A percentile compares a stretch with the other conserved stretches of the same genome.
Evolutionary conservation across 1,140 invertebrate species (phyloP).

Genomic region (Saccostrea glomerata): DNA sequence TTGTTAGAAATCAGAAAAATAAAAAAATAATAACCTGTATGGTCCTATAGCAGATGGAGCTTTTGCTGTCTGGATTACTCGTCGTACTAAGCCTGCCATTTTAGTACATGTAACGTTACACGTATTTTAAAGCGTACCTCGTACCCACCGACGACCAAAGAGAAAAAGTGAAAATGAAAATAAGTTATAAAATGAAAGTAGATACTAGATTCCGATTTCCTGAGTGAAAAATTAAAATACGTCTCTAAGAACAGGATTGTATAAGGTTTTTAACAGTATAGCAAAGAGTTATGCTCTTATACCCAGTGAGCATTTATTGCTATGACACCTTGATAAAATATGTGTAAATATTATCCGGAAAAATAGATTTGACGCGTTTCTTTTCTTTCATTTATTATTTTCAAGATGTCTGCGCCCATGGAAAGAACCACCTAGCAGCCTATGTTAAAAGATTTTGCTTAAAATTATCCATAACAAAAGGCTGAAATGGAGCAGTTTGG

Average conservation of each 20-base stretch:
- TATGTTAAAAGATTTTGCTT: not conserved
- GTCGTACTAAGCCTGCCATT: conserved; percentile 71
- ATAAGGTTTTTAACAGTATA: not conserved
- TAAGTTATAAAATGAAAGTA: not conserved
- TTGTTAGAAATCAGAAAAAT: not conserved
- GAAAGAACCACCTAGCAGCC: not conserved
- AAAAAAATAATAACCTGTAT: conserved; percentile 83
- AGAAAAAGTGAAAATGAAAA: not conserved
- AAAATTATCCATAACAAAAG: not conserved
- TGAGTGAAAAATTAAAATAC: not conserved
- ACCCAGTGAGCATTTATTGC: no score
- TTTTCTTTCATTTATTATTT: conserved; percentile 18
- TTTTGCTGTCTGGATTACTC: conserved; percentile 77
- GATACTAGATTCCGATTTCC: not conserved
- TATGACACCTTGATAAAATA: no score
- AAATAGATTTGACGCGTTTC: not conserved
- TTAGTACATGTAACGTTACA: not conserved
- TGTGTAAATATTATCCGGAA: no score
- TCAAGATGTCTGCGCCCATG: conserved; percentile 60
- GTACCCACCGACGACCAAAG: not conserved
- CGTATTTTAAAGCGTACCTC: no score
- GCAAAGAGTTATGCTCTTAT: no score
- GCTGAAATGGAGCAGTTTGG: not conserved
- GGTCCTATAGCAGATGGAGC: conserved; percentile 85
- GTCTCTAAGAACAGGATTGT: not conserved